Evolutionary conservation across 2,888 invertebrate genomes (phyloP).

Genomic region (Rhingia campestris): DNA sequence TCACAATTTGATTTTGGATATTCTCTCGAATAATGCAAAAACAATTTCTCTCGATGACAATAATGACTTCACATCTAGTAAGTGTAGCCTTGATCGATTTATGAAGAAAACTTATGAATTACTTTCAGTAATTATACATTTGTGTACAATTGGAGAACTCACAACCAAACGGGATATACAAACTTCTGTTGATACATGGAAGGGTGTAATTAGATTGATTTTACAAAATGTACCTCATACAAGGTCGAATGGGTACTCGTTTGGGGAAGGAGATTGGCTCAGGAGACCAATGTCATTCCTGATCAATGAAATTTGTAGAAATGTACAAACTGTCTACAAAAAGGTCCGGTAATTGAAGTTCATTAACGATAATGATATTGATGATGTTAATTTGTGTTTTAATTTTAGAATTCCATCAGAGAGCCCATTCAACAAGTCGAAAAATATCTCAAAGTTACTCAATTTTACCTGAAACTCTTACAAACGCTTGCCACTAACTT

Average conservation of each 20-base stretch:
- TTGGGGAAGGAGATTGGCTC: constrained; percentile 71
- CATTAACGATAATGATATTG: neutral
- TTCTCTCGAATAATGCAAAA: constrained; percentile 13
- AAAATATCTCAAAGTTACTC: constrained; percentile 75
- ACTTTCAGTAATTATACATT: constrained; percentile 74
- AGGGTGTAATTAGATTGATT: constrained; percentile 75
- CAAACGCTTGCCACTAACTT: constrained; percentile 69
- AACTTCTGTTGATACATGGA: constrained; percentile 75
- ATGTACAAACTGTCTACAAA: constrained; percentile 61
- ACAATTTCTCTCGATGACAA: constrained; percentile 5
- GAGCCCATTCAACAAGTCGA: constrained; percentile 74
- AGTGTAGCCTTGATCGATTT: constrained; percentile 14
- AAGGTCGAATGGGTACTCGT: neutral
- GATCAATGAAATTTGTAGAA: constrained; percentile 67
- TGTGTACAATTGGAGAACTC: constrained; percentile 74
- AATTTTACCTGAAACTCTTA: constrained; percentile 76
- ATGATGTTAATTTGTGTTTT: neutral
- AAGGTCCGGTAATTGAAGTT: constrained; percentile 47
- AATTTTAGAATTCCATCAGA: constrained; percentile 51
- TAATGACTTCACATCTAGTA: neutral
- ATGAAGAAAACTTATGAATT: neutral
- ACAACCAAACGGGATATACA: constrained; percentile 63
- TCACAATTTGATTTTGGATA: constrained; percentile 18
- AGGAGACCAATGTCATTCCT: constrained; percentile 72
- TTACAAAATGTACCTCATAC: constrained; percentile 52